These are phyloP conservation scores for Dioctria rufipes DNA, from an alignment of 2,888 invertebrate species.

Conservation along the genomic window DNA sequence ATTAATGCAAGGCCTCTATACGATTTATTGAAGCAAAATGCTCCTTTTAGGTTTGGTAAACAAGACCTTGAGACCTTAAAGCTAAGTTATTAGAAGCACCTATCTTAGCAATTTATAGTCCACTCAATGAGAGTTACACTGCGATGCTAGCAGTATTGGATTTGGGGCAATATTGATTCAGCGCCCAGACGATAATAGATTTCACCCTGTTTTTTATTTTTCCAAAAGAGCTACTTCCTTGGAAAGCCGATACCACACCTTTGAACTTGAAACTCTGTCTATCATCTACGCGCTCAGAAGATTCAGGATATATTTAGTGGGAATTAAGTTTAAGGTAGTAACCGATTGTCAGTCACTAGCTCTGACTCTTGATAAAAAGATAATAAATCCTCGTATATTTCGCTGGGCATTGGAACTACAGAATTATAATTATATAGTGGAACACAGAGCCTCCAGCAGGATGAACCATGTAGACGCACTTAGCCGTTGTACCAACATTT, in stretches of 20 bases:
- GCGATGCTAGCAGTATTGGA: slow-evolving; percentile 60
- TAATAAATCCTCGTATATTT: no score
- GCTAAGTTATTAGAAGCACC: slow-evolving; percentile 53
- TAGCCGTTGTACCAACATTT: no score
- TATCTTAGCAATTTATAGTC: slow-evolving; percentile 58
- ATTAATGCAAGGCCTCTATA: no score
- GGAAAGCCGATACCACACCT: slow-evolving; percentile 56
- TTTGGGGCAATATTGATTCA: neutral
- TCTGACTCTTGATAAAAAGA: no score
- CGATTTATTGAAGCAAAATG: no score
- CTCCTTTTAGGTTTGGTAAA: neutral
- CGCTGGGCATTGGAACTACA: no score
- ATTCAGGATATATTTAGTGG: slow-evolving; percentile 58
- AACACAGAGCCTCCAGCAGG: slow-evolving; percentile 52
- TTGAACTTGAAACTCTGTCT: slow-evolving; percentile 31
- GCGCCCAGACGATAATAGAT: slow-evolving; percentile 57
- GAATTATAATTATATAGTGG: no score
- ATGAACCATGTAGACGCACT: slow-evolving; percentile 59
- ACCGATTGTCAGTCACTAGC: no score
- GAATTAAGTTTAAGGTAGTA: slow-evolving; percentile 45
- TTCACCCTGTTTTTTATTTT: slow-evolving; percentile 63
- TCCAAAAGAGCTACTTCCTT: slow-evolving; percentile 54
- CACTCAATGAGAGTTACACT: slow-evolving; percentile 61
- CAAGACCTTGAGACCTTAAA: slow-evolving; percentile 56
- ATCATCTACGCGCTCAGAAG: neutral